Conservation (phyloP, 2,888 invertebrate genomes). For the Vanessa cardui region DNA sequence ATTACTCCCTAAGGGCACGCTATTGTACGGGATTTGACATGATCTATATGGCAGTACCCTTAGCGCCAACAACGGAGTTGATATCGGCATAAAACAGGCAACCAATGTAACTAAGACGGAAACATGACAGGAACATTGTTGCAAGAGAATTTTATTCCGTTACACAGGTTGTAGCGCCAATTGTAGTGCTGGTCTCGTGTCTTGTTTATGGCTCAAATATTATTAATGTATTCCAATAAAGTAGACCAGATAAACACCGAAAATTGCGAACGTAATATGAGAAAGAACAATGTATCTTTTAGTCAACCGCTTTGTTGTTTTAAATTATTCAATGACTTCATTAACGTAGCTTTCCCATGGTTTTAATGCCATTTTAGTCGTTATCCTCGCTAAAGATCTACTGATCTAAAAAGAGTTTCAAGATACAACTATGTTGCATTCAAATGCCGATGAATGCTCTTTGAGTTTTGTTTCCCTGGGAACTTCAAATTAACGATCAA, state of each 20-base stretch:
- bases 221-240: slow-evolving; percentile 31
- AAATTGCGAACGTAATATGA: neutral
- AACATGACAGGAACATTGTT: slow-evolving; percentile 69
- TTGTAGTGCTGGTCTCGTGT: slow-evolving; percentile 40
- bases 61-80: slow-evolving; percentile 41
- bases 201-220: slow-evolving; percentile 35
- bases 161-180: slow-evolving; percentile 55
- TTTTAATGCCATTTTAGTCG: slow-evolving; percentile 15
- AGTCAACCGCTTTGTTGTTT: neutral
- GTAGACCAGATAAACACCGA: slow-evolving; percentile 14
- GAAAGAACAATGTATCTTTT: neutral
- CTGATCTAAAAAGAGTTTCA: slow-evolving; percentile 10
- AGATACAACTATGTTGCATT: slow-evolving; percentile 24
- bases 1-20: neutral
- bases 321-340: slow-evolving; percentile 10
- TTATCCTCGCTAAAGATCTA: slow-evolving; percentile 6
- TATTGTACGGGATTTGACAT: slow-evolving; percentile 5
- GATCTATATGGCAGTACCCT: slow-evolving; percentile 25
- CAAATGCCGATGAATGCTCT: slow-evolving; percentile 36
- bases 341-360: slow-evolving; percentile 17
- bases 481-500: slow-evolving; percentile 44
- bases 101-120: slow-evolving; percentile 59
- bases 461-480: slow-evolving; percentile 36
- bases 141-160: slow-evolving; percentile 65
- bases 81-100: slow-evolving; percentile 62